phyloP scores from a whole-genome alignment of 2,888 invertebrate species.

The Dinocampus coccinellae region DNA sequence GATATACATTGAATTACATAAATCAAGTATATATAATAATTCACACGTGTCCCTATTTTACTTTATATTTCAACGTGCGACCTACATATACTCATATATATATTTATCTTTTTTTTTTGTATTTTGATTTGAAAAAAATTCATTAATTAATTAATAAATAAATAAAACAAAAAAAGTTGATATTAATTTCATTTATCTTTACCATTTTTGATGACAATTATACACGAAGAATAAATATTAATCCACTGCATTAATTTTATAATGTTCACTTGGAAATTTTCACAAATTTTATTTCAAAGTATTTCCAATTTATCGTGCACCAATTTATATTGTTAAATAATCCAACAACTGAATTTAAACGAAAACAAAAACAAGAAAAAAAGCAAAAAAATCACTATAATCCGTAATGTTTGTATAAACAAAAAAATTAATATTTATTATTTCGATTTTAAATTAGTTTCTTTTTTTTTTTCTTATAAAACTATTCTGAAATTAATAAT shows the following conservation, averaged over 20 bases:
- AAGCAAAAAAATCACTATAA: background rate
- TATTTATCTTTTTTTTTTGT: no score
- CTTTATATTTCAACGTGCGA: background rate
- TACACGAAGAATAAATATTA: background rate
- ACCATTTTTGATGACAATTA: background rate
- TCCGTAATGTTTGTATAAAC: background rate
- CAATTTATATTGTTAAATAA: background rate
- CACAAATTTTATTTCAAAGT: background rate
- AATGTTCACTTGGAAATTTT: background rate
- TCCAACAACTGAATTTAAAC: background rate
- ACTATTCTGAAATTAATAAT: background rate
- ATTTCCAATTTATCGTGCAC: background rate
- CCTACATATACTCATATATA: background rate
- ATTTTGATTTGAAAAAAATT: no score
- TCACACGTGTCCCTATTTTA: background rate
- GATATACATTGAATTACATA: background rate
- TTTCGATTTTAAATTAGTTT: no score
- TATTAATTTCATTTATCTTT: no score
- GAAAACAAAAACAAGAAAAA: no score
- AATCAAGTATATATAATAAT: no score
- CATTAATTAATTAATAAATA: no score
- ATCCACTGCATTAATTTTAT: background rate
- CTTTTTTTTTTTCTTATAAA: no score
- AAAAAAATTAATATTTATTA: no score
- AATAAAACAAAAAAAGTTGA: no score